Conservation (phyloP, 2,113 vertebrate genomes). For the Cavia porcellus region DNA sequence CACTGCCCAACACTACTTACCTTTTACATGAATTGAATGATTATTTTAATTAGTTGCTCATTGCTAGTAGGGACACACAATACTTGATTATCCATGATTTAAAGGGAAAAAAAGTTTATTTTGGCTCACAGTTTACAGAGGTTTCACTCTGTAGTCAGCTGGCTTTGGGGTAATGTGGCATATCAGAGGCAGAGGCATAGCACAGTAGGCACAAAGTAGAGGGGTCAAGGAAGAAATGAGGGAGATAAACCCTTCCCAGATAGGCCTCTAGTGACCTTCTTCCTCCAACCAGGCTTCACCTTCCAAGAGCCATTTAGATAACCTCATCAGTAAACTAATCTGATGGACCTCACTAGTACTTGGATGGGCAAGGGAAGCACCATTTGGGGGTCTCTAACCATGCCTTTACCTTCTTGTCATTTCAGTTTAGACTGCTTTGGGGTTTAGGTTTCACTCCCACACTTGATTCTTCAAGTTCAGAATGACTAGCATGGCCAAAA, state of each 20-base stretch:
- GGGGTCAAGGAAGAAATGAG: background rate
- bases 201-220: background rate
- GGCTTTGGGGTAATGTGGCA: background rate
- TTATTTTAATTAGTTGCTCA: background rate
- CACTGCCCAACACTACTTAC: background rate
- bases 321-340: background rate
- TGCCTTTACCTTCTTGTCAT: constrained; percentile 95
- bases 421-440: constrained; percentile 97
- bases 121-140: background rate
- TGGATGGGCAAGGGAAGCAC: constrained; percentile 94
- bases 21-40: constrained; percentile 88
- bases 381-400: constrained; percentile 96
- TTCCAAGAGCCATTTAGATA: background rate
- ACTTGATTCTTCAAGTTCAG: constrained; percentile 99
- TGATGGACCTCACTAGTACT: constrained; percentile 92
- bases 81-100: background rate
- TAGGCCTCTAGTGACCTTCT: background rate
- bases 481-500: constrained; percentile 97
- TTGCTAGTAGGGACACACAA: background rate
- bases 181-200: background rate
- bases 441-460: constrained; percentile 97
- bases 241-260: background rate
- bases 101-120: background rate
- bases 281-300: background rate
- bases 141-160: background rate